Base-by-base conservation (phyloP, 2,797 vertebrate species). In the Tenualosa ilisha region DNA sequence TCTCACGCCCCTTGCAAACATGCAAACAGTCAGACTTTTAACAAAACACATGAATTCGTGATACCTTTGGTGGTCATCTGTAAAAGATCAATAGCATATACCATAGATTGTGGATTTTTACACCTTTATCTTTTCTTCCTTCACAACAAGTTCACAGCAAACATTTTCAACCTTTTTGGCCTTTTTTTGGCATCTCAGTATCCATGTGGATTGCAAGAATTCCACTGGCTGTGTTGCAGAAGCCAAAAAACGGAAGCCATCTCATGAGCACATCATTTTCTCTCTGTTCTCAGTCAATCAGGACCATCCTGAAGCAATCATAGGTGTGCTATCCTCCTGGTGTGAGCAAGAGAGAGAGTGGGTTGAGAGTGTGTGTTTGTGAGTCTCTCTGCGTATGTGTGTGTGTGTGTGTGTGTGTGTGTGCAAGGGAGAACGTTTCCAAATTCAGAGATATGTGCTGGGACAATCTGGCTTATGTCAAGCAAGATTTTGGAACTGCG, bases 281-380 rank as follows among this genome's bases (percentile, higher is more conserved):
- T n/a, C 61, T 43, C 22, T 46, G 31, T 83, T 85, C 54, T 31
- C 68, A 15, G 37, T 75, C 68, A 37, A 43, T 75, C 31, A 40
- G 68, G 68, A 75, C 31, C 68, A 75, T 75, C 68, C 68, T 43
- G 68, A 75, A 75, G 68, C 20, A 75, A 75, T 75, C 68, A 75
- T 75, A 40, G 31, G 68, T 75, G 68, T 13, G 68, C 68, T 75
- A 15, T 31, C 26, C 65, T 40, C 3, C 61, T 65, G n/a, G 24
- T 65, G n/a, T 26, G 61, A 65, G 61, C 37, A 75, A 40, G 31
- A 6, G 40, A 26, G 31, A 75, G 13, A 11, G 26, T n/a, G 26
- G 6, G 11, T 0, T 26, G 68, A 40, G 17, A 72, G 31, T 46
- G 46, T 46, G 46, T 46, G 46, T 46, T 4, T 46, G 46, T 46